Evolutionary conservation across 1,140 invertebrate species (phyloP).

Genomic region (Kradibia gibbosae): DNA sequence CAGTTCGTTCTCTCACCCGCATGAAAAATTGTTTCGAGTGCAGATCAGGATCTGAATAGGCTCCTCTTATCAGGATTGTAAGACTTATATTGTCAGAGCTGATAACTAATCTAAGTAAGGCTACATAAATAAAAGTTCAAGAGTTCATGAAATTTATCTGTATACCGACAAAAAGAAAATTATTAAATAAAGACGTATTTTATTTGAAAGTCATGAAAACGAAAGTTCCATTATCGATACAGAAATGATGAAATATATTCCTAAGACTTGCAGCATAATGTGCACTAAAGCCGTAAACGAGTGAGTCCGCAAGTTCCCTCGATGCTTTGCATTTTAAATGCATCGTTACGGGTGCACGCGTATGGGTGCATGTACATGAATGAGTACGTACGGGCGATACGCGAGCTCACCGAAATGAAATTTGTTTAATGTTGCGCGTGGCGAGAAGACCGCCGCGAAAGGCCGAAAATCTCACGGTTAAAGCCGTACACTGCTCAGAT

Average conservation of each 20-base stretch:
- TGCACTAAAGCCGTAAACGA: too few species aligned
- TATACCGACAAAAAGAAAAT: neutral
- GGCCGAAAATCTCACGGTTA: too few species aligned
- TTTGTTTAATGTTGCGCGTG: too few species aligned
- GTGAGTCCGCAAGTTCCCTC: neutral
- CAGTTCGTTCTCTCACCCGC: neutral
- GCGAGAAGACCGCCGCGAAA: too few species aligned
- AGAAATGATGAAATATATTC: neutral
- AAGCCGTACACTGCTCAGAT: too few species aligned
- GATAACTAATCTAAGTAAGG: slow-evolving; percentile 1
- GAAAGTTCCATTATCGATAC: neutral
- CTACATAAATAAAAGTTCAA: neutral
- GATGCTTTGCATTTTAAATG: neutral
- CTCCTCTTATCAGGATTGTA: neutral
- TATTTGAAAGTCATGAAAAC: neutral
- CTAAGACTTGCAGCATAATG: neutral
- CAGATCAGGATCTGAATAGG: neutral
- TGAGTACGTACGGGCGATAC: too few species aligned
- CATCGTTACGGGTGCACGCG: too few species aligned
- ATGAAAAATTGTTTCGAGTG: neutral
- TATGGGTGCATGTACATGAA: too few species aligned
- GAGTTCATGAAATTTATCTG: neutral
- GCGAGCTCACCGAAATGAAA: too few species aligned
- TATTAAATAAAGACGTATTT: neutral
- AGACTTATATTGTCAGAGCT: neutral